phyloP scores from a whole-genome alignment of 2,888 invertebrate genomes.

The Oscheius onirici region DNA sequence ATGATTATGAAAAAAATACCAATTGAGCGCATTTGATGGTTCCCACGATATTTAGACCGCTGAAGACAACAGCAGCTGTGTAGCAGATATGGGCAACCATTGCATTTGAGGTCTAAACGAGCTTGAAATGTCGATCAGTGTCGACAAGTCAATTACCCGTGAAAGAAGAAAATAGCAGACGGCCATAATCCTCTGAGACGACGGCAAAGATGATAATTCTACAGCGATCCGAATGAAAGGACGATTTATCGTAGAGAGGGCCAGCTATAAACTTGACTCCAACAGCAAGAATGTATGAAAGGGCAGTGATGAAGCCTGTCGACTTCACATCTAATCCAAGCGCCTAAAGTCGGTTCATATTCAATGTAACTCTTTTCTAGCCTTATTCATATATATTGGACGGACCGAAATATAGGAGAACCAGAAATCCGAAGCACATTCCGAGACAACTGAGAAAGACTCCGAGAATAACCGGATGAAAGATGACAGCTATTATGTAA shows the following conservation, averaged over 20 bases:
- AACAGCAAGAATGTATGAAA: constrained; percentile 44
- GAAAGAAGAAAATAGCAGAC: constrained; percentile 52
- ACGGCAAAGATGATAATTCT: constrained; percentile 55
- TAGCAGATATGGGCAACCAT: constrained; percentile 55
- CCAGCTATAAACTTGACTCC: constrained; percentile 42
- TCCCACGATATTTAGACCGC: constrained; percentile 60
- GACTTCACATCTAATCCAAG: constrained; percentile 44
- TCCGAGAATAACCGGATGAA: constrained; percentile 9
- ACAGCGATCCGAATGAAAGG: constrained; percentile 39
- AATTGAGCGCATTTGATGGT: constrained; percentile 57
- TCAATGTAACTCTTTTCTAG: background rate
- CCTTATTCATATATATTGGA: constrained; percentile 54
- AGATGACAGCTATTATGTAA: constrained; percentile 1
- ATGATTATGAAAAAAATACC: constrained; percentile 30
- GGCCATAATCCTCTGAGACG: constrained; percentile 53
- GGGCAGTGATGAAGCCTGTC: constrained; percentile 44
- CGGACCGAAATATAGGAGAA: constrained; percentile 51
- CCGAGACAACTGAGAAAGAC: constrained; percentile 38
- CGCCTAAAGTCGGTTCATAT: constrained; percentile 36
- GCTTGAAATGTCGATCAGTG: background rate
- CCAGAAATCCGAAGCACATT: constrained; percentile 49
- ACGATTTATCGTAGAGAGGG: constrained; percentile 41
- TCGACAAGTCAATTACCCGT: constrained; percentile 26
- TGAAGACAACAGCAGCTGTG: constrained; percentile 53
- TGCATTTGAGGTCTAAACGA: constrained; percentile 41